phyloP scores from a whole-genome alignment of 2,888 invertebrate species.

The Auanema freiburgensis region DNA sequence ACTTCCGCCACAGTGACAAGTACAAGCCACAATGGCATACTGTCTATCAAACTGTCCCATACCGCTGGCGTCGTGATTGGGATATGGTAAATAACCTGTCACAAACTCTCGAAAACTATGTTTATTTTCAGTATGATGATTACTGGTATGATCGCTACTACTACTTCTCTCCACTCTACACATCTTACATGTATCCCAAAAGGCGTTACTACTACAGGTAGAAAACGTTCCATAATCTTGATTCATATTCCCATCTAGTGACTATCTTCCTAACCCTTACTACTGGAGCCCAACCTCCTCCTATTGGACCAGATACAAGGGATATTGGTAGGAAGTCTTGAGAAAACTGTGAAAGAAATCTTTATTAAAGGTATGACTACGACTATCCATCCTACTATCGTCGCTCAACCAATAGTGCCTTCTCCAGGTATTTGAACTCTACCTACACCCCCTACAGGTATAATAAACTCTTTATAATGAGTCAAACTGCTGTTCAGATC shows the following conservation, averaged over 20 bases:
- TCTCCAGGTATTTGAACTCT: constrained; percentile 39
- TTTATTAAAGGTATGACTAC: constrained; percentile 47
- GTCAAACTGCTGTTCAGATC: constrained; percentile 30
- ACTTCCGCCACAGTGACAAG: constrained; percentile 43
- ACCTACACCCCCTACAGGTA: constrained; percentile 49
- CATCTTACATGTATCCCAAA: constrained; percentile 27
- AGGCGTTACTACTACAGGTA: constrained; percentile 36
- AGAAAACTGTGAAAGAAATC: not conserved
- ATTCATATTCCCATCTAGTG: constrained; percentile 26
- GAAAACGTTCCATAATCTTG: too few species aligned
- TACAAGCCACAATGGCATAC: constrained; percentile 58
- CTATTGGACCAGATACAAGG: constrained; percentile 62
- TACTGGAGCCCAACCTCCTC: constrained; percentile 48
- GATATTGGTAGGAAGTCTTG: constrained; percentile 45
- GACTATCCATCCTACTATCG: constrained; percentile 54
- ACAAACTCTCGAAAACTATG: constrained; percentile 1
- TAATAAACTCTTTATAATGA: not conserved
- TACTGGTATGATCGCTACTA: constrained; percentile 60
- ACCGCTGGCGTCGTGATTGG: constrained; percentile 52
- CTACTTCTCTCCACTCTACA: constrained; percentile 59
- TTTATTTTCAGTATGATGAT: constrained; percentile 54
- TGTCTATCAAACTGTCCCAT: constrained; percentile 45
- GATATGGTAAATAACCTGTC: constrained; percentile 31
- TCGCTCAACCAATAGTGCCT: constrained; percentile 42
- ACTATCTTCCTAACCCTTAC: constrained; percentile 58